Base-by-base conservation (phyloP, 2,797 vertebrate genomes). In the Tapirus indicus region DNA sequence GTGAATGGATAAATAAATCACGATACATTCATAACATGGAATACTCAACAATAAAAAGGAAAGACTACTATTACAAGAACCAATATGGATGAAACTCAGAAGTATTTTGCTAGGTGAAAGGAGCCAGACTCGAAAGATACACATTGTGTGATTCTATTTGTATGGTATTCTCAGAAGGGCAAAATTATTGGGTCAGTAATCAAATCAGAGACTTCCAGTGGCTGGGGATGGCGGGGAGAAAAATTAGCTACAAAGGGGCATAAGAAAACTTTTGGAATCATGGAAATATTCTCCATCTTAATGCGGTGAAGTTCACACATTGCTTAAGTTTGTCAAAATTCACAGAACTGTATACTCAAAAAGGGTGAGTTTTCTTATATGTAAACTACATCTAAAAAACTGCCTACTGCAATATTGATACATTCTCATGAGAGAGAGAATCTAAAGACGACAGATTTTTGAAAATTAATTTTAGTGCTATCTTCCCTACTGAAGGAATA, bases 401-500 rank as follows among this genome's bases (percentile, higher is more conserved):
- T 91, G n/a, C 38, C 54, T 92, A 75, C 38, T 92, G n/a, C 3
- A 78, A 47, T 89, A 69, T 32, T n/a, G 35, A 91, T 66, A 84
- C 35, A 89, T 74, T 49, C 66, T 89, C 20, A 32, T 71, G 32
- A 93, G 14, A 92, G 47, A 32, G 23, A 23, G 10, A 27, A 84
- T 77, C 16, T 69, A 88, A 82, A 90, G 44, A 85, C 41, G 23
- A 79, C 20, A 88, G 16, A 78, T n/a, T 88, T 93, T 32, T 58
- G 49, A 64, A 95, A 89, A 92, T 79, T 87, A 90, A 88, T 92
- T 75, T 95, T 62, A 95, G 56, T 17, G 44, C 27, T 27, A 47
- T 86, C 86, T 83, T 86, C 54, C 64, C 66, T 79, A 75, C 16
- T 79, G 68, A 95, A 96, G 44, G 58, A 83, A 78, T 49, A 75